These are phyloP conservation scores for Halictus ligatus DNA, from an alignment of 2,888 invertebrate species.

Conservation along the genomic window DNA sequence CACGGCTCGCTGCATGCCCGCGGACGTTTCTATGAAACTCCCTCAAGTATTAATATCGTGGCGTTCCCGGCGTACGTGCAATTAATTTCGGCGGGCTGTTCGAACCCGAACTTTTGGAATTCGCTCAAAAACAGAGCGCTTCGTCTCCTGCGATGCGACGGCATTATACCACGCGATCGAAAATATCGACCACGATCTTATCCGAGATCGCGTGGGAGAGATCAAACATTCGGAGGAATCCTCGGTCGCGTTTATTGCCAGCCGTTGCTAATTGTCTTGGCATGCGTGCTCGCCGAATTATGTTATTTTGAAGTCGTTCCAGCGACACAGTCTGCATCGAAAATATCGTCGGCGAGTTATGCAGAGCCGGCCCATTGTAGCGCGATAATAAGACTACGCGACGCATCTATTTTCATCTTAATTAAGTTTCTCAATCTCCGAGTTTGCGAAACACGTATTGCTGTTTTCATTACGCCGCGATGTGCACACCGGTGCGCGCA, in stretches of 20 bases:
- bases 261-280: slow-evolving; percentile 36
- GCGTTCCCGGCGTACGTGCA: neutral
- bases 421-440: slow-evolving; percentile 56
- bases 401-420: slow-evolving; percentile 43
- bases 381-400: slow-evolving; percentile 45
- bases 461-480: neutral
- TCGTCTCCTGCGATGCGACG: neutral
- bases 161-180: neutral
- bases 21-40: slow-evolving; percentile 17
- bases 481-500: neutral
- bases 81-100: slow-evolving; percentile 22
- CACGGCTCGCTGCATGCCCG: neutral
- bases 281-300: slow-evolving; percentile 11
- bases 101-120: slow-evolving; percentile 8
- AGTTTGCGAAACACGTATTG: slow-evolving; percentile 37
- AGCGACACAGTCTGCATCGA: neutral
- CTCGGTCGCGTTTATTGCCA: neutral
- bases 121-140: neutral
- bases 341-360: slow-evolving; percentile 25
- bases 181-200: neutral
- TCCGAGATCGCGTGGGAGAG: neutral
- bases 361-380: slow-evolving; percentile 11
- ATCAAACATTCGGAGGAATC: neutral
- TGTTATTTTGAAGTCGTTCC: slow-evolving; percentile 19
- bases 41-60: slow-evolving; percentile 18